Conservation (phyloP, 2,113 vertebrate species). For the Pterocles orientalis region DNA sequence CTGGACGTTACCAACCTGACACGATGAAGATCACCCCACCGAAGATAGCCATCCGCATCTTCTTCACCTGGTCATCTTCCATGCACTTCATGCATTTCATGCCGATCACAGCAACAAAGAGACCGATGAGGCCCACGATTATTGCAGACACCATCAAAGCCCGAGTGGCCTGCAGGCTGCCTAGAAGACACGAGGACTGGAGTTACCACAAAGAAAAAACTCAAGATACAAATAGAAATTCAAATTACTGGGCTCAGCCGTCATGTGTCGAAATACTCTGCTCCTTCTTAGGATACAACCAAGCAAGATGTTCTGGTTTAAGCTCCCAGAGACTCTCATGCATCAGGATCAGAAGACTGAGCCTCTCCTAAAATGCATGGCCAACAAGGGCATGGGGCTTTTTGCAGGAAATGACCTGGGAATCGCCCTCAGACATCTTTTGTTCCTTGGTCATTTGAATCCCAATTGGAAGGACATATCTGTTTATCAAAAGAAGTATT, state of each 20-base stretch:
- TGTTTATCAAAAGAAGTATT: slow-evolving; percentile 66
- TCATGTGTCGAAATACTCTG: neutral
- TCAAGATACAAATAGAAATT: neutral
- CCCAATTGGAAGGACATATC: slow-evolving; percentile 32
- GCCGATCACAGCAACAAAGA: slow-evolving; percentile 80
- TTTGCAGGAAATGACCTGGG: slow-evolving; percentile 58
- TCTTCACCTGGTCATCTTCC: slow-evolving; percentile 79
- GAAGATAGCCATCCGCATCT: slow-evolving; percentile 77
- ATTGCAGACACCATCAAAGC: slow-evolving; percentile 87
- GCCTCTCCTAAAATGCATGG: slow-evolving; percentile 1
- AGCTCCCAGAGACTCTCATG: neutral
- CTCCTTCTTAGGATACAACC: neutral
- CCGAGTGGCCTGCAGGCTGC: slow-evolving; percentile 83
- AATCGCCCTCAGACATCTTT: slow-evolving; percentile 56
- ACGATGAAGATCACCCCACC: slow-evolving; percentile 85
- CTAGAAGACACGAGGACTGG: slow-evolving; percentile 61
- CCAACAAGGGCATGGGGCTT: neutral
- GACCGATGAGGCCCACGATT: slow-evolving; percentile 78
- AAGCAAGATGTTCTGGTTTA: neutral
- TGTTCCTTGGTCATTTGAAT: slow-evolving; percentile 56
- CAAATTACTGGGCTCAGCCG: neutral
- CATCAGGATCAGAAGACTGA: neutral
- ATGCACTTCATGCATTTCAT: slow-evolving; percentile 93
- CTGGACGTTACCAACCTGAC: slow-evolving; percentile 75
- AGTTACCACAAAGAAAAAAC: neutral